A percentile compares a stretch with the other conserved stretches of the same genome.
phyloP scores from a whole-genome alignment of 2,113 vertebrate species.

The Mastomys natalensis region DNA sequence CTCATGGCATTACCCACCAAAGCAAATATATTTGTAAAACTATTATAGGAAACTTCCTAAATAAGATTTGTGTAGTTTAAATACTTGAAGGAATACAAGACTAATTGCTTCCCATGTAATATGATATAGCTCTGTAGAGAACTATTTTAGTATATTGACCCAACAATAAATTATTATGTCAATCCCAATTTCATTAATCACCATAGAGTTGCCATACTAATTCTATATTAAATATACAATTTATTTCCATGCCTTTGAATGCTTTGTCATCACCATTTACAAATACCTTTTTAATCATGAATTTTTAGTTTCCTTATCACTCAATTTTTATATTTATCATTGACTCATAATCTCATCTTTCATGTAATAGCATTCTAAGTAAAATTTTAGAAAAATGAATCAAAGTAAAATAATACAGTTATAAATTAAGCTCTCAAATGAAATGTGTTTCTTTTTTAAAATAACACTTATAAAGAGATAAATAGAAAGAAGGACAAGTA shows the following conservation, averaged over 20 bases:
- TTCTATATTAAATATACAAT: background rate
- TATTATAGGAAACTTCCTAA: background rate
- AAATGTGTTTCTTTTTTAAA: background rate
- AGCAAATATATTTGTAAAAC: background rate
- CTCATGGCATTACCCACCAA: background rate
- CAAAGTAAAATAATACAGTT: background rate
- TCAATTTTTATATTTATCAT: background rate
- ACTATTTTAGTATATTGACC: background rate
- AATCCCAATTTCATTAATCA: background rate
- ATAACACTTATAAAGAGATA: background rate
- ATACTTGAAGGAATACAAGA: background rate
- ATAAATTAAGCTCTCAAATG: background rate
- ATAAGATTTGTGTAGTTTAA: background rate
- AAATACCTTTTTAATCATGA: background rate
- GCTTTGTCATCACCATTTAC: background rate
- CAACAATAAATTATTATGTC: background rate
- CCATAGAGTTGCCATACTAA: background rate
- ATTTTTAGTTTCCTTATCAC: background rate
- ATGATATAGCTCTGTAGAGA: background rate
- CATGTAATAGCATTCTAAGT: background rate
- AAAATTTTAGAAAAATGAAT: background rate
- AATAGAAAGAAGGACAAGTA: background rate
- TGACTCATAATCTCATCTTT: background rate
- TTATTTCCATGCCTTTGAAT: background rate
- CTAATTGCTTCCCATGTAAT: background rate